A percentile compares a stretch with the other conserved stretches of the same genome.
phyloP scores from a whole-genome alignment of 2,888 invertebrate genomes.

The Leucophenga maculata region DNA sequence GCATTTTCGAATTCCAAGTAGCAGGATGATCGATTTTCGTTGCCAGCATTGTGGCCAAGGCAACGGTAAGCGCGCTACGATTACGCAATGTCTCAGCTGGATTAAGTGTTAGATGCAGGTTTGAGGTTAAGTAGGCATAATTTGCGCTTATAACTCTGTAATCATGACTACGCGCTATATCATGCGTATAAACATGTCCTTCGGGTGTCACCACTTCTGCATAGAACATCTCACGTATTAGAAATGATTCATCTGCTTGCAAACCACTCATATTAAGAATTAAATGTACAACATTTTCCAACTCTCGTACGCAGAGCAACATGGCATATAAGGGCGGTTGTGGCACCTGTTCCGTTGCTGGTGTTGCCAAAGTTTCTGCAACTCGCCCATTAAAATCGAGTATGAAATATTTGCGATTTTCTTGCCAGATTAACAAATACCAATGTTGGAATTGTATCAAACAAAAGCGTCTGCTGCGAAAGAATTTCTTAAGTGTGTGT shows the following conservation, averaged over 20 bases:
- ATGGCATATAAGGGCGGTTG: slow-evolving; percentile 51
- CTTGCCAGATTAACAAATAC: slow-evolving; percentile 67
- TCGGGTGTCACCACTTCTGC: slow-evolving; percentile 58
- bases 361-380: slow-evolving; percentile 40
- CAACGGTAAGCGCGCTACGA: slow-evolving; percentile 66
- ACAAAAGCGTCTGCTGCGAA: slow-evolving; percentile 53
- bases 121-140: slow-evolving; percentile 62
- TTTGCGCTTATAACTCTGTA: slow-evolving; percentile 62
- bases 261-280: slow-evolving; percentile 58
- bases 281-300: slow-evolving; percentile 63
- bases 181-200: slow-evolving; percentile 52
- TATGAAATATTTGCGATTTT: slow-evolving; percentile 60
- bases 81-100: slow-evolving; percentile 58
- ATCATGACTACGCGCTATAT: slow-evolving; percentile 58
- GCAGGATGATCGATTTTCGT: slow-evolving; percentile 69
- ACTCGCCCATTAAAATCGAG: slow-evolving; percentile 67
- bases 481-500: slow-evolving; percentile 51
- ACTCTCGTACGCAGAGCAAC: slow-evolving; percentile 57
- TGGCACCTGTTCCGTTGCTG: too few species aligned
- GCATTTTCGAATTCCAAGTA: slow-evolving; percentile 63
- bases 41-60: slow-evolving; percentile 59
- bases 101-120: slow-evolving; percentile 61
- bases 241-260: slow-evolving; percentile 41
- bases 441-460: slow-evolving; percentile 52
- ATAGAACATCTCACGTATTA: slow-evolving; percentile 61